Base-by-base conservation (phyloP, 1,140 invertebrate genomes). In the Trichomalopsis sarcophagae region DNA sequence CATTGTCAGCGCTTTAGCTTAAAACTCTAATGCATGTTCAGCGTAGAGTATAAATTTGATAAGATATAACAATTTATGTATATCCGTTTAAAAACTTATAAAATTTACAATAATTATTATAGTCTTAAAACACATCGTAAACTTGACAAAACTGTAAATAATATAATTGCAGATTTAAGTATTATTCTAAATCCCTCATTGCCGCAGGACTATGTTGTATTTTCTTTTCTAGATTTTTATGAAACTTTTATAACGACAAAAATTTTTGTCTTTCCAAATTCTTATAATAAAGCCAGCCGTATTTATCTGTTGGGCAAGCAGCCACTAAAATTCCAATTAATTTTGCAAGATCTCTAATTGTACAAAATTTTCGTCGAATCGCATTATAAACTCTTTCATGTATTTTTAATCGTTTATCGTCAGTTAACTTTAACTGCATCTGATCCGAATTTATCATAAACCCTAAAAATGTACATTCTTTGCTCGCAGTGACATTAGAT, bases 201-300 rank as follows among this genome's bases (percentile, higher is more conserved):
- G 40, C 73, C 71, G 77, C 83, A 81, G 66, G 50, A 81, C 9
- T 6, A 4, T 40, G 23, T 33, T 36, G 9, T 30, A 33, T 11
- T 23, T 73, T 23, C 1, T 10, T 1, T 1, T 83, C 73, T 55
- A 86, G 85, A 77, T 85, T 55, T 17, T 71, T 66, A 83, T 86
- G 82, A 78, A 79, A 85, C 17, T 9, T 17, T 69, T 82, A 44
- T 81, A 88, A 80, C 2, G 88, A 86, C 44, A 84, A 47, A 40
- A 73, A 80, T 82, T 86, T 89, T 75, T 81, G 74, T 21, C 80
- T 40, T 33, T 89, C 86, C 0, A 81, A 85, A 13, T 23, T 36
- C 76, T 86, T 88, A 27, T 78, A 86, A 69, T 87, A 85, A 14
- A 87, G 76, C 27, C 85, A 77, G 10, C 87, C 82, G 66, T 87